phyloP scores from a whole-genome alignment of 2,113 vertebrate species.

The Nymphicus hollandicus region DNA sequence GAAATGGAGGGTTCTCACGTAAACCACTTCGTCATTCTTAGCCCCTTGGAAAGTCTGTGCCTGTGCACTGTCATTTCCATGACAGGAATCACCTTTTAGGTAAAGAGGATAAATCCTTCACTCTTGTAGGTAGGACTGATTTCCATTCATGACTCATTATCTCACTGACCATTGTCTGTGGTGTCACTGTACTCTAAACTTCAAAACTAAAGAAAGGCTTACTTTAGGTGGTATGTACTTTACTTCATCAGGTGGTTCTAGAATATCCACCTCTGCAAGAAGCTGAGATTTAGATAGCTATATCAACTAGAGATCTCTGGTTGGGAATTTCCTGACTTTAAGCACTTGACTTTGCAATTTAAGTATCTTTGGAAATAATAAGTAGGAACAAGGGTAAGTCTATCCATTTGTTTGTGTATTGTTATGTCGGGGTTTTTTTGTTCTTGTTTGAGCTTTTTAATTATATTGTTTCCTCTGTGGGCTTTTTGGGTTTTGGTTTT shows the following conservation, averaged over 20 bases:
- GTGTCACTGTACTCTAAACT: not conserved
- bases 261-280: not conserved
- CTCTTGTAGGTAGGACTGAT: not conserved
- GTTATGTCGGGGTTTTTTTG: accelerated
- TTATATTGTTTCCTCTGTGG: not conserved
- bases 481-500: not conserved
- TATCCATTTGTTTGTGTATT: not conserved
- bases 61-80: not conserved
- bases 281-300: not conserved
- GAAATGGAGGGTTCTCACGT: not conserved
- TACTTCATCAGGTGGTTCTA: not conserved
- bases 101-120: not conserved
- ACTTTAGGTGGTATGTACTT: accelerated
- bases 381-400: accelerated
- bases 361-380: not conserved
- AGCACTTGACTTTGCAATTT: not conserved
- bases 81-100: not conserved
- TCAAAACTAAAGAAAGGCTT: not conserved
- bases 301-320: not conserved
- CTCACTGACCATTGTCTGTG: not conserved
- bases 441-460: not conserved
- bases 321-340: not conserved
- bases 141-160: accelerated
- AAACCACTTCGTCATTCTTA: not conserved
- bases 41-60: not conserved